Percentiles rank a stretch among this genome's conserved stretches.
Conservation (phyloP, 2,888 invertebrate genomes). For the Drosophila phalerata region DNA sequence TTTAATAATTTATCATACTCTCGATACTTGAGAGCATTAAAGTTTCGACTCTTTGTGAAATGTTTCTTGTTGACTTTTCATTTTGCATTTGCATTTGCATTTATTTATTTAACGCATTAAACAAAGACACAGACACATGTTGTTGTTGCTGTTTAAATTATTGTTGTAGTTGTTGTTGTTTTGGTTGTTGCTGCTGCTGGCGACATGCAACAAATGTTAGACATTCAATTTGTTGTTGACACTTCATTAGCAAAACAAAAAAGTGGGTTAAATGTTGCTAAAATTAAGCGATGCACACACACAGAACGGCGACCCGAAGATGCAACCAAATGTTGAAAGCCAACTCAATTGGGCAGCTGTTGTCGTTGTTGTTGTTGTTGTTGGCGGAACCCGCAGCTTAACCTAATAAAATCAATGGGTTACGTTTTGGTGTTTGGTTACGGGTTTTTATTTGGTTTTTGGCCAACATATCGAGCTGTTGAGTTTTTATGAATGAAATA, state of each 20-base stretch:
- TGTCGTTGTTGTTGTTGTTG: background rate
- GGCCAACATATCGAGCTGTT: conserved; percentile 29
- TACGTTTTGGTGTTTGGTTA: conserved; percentile 40
- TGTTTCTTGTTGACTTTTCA: conserved; percentile 48
- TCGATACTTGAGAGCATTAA: conserved; percentile 31
- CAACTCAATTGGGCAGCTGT: conserved; percentile 22
- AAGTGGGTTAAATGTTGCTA: conserved; percentile 83
- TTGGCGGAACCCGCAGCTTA: conserved; percentile 51
- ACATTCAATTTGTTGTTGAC: conserved; percentile 84
- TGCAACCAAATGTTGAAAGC: conserved; percentile 48
- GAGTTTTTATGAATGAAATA: conserved; percentile 74
- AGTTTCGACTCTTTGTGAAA: conserved; percentile 26
- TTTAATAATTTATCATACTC: background rate
- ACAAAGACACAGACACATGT: conserved; percentile 76
- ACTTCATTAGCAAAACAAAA: conserved; percentile 82
- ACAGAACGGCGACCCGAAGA: conserved; percentile 37
- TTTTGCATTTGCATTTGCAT: conserved; percentile 62
- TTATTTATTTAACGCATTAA: conserved; percentile 81
- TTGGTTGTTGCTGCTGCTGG: conserved; percentile 51
- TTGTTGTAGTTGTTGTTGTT: conserved; percentile 29
- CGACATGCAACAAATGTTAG: conserved; percentile 83
- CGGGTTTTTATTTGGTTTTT: conserved; percentile 17
- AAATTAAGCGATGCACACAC: conserved; percentile 69
- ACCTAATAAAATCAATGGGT: conserved; percentile 70
- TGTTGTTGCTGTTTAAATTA: conserved; percentile 29